Evolutionary conservation across 2,888 invertebrate genomes (phyloP).

Genomic region (Physocephala rufipes): DNA sequence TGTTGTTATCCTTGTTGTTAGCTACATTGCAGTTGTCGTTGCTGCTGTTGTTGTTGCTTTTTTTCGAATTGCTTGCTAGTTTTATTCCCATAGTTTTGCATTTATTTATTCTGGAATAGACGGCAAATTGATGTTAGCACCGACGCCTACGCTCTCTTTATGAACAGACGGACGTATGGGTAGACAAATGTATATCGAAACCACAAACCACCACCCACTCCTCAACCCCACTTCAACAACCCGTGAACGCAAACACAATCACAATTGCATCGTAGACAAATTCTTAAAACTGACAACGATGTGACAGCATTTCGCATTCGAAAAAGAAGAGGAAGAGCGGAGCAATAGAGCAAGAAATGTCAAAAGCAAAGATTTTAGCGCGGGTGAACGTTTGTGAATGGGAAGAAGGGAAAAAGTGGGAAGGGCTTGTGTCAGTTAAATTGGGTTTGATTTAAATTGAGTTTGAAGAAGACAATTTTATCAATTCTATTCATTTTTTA

Average conservation of each 20-base stretch:
- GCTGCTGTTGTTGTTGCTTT: not conserved
- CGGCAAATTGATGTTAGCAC: slow-evolving; percentile 17
- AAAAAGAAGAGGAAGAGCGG: not conserved
- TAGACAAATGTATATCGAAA: not conserved
- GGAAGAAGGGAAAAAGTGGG: not conserved
- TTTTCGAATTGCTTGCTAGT: not conserved
- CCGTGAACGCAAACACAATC: not conserved
- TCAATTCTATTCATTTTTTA: not conserved
- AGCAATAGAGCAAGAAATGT: not conserved
- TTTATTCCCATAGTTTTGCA: slow-evolving; percentile 24
- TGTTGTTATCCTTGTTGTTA: not conserved
- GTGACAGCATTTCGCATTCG: slow-evolving; percentile 21
- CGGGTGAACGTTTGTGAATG: not conserved
- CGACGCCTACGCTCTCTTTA: slow-evolving; percentile 15
- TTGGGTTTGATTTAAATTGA: slow-evolving; percentile 39
- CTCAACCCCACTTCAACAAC: no score
- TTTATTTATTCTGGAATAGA: slow-evolving; percentile 24
- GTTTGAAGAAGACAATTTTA: slow-evolving; percentile 30
- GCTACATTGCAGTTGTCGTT: not conserved
- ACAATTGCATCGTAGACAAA: slow-evolving; percentile 14
- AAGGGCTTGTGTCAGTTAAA: slow-evolving; percentile 16
- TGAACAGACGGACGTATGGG: not conserved
- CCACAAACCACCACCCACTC: not conserved
- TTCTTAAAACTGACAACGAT: slow-evolving; percentile 35
- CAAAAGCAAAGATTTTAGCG: not conserved